Evolutionary conservation across 2,888 invertebrate species (phyloP).

Genomic region (Mechanitis messenoides): DNA sequence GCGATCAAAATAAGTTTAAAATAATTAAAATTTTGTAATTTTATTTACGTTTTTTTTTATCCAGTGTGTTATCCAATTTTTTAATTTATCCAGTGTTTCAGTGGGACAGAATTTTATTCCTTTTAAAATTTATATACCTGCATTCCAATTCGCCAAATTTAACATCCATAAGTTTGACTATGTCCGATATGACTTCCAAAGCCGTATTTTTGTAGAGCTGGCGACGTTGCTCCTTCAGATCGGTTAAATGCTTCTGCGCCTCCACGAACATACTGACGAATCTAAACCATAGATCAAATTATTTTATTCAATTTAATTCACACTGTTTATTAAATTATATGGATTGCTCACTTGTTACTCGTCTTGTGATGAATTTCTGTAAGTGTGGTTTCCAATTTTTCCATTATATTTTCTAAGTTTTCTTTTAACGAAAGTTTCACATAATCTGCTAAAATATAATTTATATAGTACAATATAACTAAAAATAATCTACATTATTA

Average conservation of each 20-base stretch:
- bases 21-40: too few species aligned
- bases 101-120: neutral
- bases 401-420: conserved; percentile 42
- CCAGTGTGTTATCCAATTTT: neutral
- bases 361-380: conserved; percentile 49
- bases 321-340: neutral
- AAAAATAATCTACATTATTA: too few species aligned
- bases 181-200: conserved; percentile 30
- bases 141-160: conserved; percentile 40
- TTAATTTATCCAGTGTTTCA: neutral
- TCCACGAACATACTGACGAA: conserved; percentile 46
- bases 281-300: conserved; percentile 28
- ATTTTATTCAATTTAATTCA: too few species aligned
- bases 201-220: conserved; percentile 32
- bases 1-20: too few species aligned
- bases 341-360: conserved; percentile 43
- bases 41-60: too few species aligned
- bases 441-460: conserved; percentile 35
- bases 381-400: conserved; percentile 54
- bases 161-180: conserved; percentile 36
- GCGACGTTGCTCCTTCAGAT: conserved; percentile 31
- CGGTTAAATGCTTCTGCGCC: conserved; percentile 35
- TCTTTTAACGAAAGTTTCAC: conserved; percentile 34
- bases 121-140: conserved; percentile 31
- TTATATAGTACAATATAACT: conserved; percentile 1